Evolutionary conservation across 1,140 invertebrate genomes (phyloP), one percentile per base, ranked within the genome.

Genomic region (Ceratina australensis): DNA sequence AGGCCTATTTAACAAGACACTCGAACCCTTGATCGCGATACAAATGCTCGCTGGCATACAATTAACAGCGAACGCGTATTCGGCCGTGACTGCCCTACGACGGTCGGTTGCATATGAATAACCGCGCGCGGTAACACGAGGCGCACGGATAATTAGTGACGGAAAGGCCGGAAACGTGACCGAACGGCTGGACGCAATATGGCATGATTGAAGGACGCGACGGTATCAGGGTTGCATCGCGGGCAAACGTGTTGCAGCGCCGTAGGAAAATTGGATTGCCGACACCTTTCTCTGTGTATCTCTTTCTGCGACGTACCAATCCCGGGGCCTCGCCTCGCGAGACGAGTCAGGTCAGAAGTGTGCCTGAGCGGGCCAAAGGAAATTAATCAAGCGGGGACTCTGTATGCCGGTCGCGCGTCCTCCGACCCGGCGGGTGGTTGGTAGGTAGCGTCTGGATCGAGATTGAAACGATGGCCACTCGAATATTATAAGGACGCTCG

Each of bases 341-440:
- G 60, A 63, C 47, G 61, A 56, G 74, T 63, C 20, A 15, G 79
- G 80, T 85, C 79, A 86, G 80, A 80, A 79, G 78, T 72, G 72
- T 64, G 66, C 71, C 77, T 54, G 57, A 63, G 85, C 47, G 63
- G 61, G 77, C 60, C 79, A 86, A 83, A 86, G 83, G 80, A 86
- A 86, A 87, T 87, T 87, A 87, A 87, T 87, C 83, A 87, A 87
- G 78, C 84, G 73, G n/a, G n/a, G 5, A 50, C 78, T 84, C 78
- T 84, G 77, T 83, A 79, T 83, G 78, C 71, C 52, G 50, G 33
- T n/a, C 28, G 54, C 47, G 72, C 72, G 54, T 71, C 20, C 33
- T 4, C 13, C 15, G 79, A 60, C 76, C 81, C 82, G 83, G 81
- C 72, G 33, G 33, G n/a, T n/a, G n/a, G n/a, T n/a, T n/a, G n/a